A percentile compares a stretch with the other conserved stretches of the same genome.
phyloP scores from a whole-genome alignment of 2,888 invertebrate species.

The Cyclophora albipunctata region DNA sequence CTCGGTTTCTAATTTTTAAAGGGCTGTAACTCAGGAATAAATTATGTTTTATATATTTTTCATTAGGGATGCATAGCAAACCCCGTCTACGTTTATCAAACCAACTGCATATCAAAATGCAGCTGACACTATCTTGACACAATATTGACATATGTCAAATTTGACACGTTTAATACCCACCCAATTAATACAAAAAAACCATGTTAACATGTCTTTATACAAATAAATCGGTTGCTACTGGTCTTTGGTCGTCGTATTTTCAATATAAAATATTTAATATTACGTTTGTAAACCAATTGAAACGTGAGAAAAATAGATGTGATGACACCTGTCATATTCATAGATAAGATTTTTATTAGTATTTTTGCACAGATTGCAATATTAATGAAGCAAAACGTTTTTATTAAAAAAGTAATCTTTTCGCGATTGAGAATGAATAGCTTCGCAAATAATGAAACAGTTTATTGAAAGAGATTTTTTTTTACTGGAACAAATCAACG shows the following conservation, averaged over 20 bases:
- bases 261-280: not conserved
- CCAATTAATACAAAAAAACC: conserved; percentile 5
- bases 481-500: too few relatives aligned
- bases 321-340: conserved; percentile 15
- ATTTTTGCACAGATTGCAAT: conserved; percentile 17
- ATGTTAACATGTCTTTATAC: not conserved
- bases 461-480: not conserved
- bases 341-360: conserved; percentile 21
- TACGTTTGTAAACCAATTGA: conserved; percentile 5
- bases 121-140: conserved; percentile 16
- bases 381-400: not conserved
- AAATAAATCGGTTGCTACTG: not conserved
- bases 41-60: too few relatives aligned
- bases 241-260: too few relatives aligned
- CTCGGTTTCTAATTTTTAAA: too few relatives aligned
- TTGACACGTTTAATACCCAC: conserved; percentile 13
- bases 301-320: conserved; percentile 18
- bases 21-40: too few relatives aligned
- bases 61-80: too few relatives aligned
- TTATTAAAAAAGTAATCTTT: not conserved
- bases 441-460: not conserved
- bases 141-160: conserved; percentile 18
- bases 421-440: not conserved
- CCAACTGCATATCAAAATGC: conserved; percentile 5
- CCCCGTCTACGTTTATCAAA: not conserved